Conservation (phyloP, 1,140 invertebrate genomes). For the Antheraea mylitta region DNA sequence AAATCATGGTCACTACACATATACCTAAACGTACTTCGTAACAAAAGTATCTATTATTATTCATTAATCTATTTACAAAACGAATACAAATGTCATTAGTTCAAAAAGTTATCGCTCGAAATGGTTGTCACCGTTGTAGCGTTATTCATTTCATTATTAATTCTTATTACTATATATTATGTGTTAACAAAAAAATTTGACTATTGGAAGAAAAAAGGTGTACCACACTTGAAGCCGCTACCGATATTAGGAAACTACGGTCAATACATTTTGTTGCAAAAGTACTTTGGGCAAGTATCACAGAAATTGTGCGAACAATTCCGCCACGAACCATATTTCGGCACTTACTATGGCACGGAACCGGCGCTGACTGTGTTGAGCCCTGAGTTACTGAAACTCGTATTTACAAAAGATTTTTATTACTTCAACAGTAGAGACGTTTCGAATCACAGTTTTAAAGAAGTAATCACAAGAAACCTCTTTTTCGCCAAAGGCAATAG, state of each 20-base stretch:
- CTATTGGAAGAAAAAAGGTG: too few species aligned
- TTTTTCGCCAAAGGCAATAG: conserved; percentile 11
- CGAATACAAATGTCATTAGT: too few species aligned
- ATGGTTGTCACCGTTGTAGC: not conserved
- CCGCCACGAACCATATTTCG: conserved; percentile 15
- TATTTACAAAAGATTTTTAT: conserved; percentile 19
- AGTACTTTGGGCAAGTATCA: conserved; percentile 6
- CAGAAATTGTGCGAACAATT: conserved; percentile 13
- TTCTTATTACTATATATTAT: not conserved
- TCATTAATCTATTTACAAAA: too few species aligned
- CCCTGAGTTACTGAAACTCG: conserved; percentile 18
- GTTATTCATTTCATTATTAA: not conserved
- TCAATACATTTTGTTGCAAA: not conserved
- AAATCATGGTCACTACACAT: too few species aligned
- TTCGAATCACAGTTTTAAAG: not conserved
- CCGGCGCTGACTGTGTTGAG: conserved; percentile 10
- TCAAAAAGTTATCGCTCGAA: not conserved
- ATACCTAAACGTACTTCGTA: too few species aligned
- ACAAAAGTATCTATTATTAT: too few species aligned
- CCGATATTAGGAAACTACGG: too few species aligned
- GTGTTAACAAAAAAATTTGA: not conserved
- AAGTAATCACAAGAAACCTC: conserved; percentile 17
- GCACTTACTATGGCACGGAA: conserved; percentile 18
- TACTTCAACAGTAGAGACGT: conserved; percentile 16
- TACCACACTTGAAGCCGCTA: too few species aligned